Evolutionary conservation across 2,797 vertebrate genomes (phyloP), one percentile per base, ranked within the genome.

Genomic region (Myotis myotis): DNA sequence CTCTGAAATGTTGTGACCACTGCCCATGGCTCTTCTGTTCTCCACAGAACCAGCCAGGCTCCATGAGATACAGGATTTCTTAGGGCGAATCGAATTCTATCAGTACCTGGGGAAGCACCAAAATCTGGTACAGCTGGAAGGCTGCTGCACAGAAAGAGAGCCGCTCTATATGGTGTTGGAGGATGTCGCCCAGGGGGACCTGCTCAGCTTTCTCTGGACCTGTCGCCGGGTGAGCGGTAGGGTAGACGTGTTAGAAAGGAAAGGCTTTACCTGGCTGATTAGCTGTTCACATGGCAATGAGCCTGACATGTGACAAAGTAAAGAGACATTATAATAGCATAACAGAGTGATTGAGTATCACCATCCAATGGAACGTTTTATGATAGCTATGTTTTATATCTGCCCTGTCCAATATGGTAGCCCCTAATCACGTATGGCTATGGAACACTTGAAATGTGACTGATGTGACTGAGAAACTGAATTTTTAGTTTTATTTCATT

Each of bases 111-210:
- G 99, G 20, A 97, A 81, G 9, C 99, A 99, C 79, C 98, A 98
- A 17, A 99, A 99, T 97, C 96, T 99, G 92, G 99, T 99, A 0
- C 98, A 99, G 91, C 97, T 99, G 68, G 87, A 99, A 22, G 99
- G 99, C 3, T 99, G 99, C 90, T 99, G 99, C 95, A 98, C 99
- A 6, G 97, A 99, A 11, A 96, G 97, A 28, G 97, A 98, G 41
- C 99, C 99, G 0, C 98, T 99, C 95, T 99, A 99, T 74, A 99
- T 99, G 66, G 97, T 99, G 6, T 95, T 99, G 94, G 99, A 99
- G 92, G 98, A 99, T 95, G 89, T 99, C 89, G 98, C 99, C 95
- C 98, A 99, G 78, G 98, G 98, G 95, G 98, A 99, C 92, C 98
- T 99, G 83, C 98, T 99, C 96, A 98, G 98, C 86, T 99, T 99